Evolutionary conservation across 2,113 vertebrate species (phyloP), one percentile per base, ranked within the genome.

Genomic region (Megalops atlanticus): DNA sequence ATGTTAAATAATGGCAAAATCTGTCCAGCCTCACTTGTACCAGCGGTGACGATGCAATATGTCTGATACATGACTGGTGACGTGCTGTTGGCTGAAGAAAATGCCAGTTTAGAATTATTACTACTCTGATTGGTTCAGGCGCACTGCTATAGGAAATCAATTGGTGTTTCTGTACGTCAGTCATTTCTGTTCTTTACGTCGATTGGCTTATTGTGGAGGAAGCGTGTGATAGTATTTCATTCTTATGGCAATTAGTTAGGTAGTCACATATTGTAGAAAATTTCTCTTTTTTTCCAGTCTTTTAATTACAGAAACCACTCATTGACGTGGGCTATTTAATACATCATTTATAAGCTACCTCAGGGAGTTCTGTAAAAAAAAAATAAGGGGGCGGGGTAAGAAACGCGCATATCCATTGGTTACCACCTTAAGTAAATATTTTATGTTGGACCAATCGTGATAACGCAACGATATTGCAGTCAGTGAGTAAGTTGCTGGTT

Each of bases 1-100:
- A 95, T 95, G 78, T 89, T 94, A 72, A 70, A 49, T 27, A n/a
- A 7, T 35, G 33, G 36, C 21, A 74, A 74, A 80, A 38, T 39
- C 6, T 31, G 58, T 11, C 1, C 47, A 38, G 41, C 78, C 64
- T 11, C 33, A 45, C n/a, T 72, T 71, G 41, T 40, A 31, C 33
- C 40, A 43, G 24, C 4, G 35, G 11, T 43, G 71, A 40, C 79
- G 43, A 5, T 38, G n/a, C 36, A 6, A 24, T 2, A 21, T 70
- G 31, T 72, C 15, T 41, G 43, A 49, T 27, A 31, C 58, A 24
- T 64, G 58, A 64, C 58, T 31, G 8, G 4, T 31, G n/a, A 1
- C 3, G 45, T 83, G 0, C 76, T 80, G 90, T 89, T 91, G 89
- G 88, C 3, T 77, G 0, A 81, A 24, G 47, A 2, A 77, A 77